Evolutionary conservation across 2,797 vertebrate species (phyloP).

Genomic region (Crocidura indochinensis): DNA sequence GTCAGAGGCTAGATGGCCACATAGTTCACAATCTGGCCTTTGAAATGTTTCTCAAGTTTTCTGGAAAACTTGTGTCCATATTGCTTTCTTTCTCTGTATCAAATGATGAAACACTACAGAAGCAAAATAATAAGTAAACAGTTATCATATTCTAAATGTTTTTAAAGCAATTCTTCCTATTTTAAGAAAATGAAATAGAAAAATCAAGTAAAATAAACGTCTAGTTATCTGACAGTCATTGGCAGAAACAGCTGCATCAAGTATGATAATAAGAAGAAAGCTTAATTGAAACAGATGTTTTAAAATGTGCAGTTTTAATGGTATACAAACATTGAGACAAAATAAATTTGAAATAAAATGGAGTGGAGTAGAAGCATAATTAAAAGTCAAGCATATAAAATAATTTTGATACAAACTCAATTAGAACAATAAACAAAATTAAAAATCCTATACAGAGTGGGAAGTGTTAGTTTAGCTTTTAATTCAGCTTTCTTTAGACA

Average conservation of each 20-base stretch:
- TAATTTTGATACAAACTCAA: constrained; percentile 66
- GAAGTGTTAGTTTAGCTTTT: not conserved
- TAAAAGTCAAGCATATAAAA: constrained; percentile 68
- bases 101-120: constrained; percentile 14
- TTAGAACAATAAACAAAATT: constrained; percentile 58
- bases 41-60: not conserved
- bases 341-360: constrained; percentile 77
- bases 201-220: constrained; percentile 73
- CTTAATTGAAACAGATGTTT: constrained; percentile 81
- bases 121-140: constrained; percentile 48
- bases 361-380: constrained; percentile 73
- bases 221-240: constrained; percentile 41
- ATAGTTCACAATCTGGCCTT: rapidly evolving
- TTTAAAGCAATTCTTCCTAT: not conserved
- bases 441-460: not conserved
- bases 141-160: constrained; percentile 4
- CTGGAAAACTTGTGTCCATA: not conserved
- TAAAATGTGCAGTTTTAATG: constrained; percentile 69
- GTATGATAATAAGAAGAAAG: constrained; percentile 68
- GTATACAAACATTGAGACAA: constrained; percentile 71
- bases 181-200: constrained; percentile 22
- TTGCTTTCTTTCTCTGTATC: not conserved
- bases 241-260: constrained; percentile 78
- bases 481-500: constrained; percentile 12
- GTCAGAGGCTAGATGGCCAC: no score